Percentiles rank a stretch among this genome's conserved stretches.
phyloP scores from a whole-genome alignment of 2,888 invertebrate genomes.

The Antheraea assamensis region DNA sequence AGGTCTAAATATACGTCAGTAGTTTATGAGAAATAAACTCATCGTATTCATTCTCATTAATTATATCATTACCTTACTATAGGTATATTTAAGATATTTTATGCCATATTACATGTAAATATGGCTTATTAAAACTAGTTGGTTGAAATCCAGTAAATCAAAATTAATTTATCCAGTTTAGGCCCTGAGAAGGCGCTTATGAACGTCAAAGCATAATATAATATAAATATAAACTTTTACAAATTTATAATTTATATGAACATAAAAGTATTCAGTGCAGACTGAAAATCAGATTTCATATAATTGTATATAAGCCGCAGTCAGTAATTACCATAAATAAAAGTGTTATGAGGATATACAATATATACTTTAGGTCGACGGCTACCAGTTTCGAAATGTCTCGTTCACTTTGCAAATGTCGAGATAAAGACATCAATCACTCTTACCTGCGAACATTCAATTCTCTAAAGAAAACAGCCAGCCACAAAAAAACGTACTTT shows the following conservation, averaged over 20 bases:
- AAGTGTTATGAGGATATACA: neutral
- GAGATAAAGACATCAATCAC: conserved; percentile 66
- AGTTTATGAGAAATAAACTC: no score
- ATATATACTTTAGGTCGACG: conserved; percentile 26
- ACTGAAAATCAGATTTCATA: neutral
- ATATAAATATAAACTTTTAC: no score
- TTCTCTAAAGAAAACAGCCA: conserved; percentile 53
- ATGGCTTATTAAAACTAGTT: no score
- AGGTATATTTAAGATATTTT: neutral
- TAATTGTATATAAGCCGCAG: neutral
- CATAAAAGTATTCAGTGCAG: no score
- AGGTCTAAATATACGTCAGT: neutral
- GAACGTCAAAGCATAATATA: no score
- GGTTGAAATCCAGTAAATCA: no score
- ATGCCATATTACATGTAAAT: no score
- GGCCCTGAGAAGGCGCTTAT: no score
- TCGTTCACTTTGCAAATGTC: conserved; percentile 55
- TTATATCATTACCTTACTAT: neutral
- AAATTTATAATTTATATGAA: no score
- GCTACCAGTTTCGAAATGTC: conserved; percentile 50
- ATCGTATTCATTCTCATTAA: neutral
- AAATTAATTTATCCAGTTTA: no score
- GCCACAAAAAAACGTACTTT: conserved; percentile 45
- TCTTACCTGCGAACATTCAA: conserved; percentile 60
- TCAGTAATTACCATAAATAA: neutral